Evolutionary conservation across 2,797 vertebrate genomes (phyloP).

Genomic region (Psittacula derbiana): DNA sequence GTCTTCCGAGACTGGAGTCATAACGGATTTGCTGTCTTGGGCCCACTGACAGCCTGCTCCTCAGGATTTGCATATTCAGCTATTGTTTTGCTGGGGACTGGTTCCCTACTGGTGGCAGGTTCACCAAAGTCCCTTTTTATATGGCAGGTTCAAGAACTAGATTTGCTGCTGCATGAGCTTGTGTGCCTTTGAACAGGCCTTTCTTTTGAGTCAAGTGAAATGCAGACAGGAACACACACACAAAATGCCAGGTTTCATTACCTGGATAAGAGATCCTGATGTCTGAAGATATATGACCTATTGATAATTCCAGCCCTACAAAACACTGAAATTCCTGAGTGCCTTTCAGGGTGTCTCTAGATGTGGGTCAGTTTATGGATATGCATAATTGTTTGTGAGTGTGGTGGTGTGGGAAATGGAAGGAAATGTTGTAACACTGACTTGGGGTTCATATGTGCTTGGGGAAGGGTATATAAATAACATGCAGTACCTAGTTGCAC

Average conservation of each 20-base stretch:
- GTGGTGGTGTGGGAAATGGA: not conserved
- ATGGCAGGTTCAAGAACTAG: not conserved
- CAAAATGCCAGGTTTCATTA: not conserved
- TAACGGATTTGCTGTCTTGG: not conserved
- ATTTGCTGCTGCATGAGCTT: not conserved
- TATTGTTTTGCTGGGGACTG: not conserved
- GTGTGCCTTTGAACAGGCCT: not conserved
- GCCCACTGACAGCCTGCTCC: not conserved
- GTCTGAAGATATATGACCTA: not conserved
- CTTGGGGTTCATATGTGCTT: not conserved
- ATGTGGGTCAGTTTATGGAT: not conserved
- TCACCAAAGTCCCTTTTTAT: not conserved
- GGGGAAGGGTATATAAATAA: not conserved
- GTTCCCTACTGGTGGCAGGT: not conserved
- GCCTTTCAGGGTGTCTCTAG: not conserved
- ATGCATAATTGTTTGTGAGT: not conserved
- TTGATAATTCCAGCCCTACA: not conserved
- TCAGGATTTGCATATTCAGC: not conserved
- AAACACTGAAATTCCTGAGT: not conserved
- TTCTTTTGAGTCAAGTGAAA: not conserved
- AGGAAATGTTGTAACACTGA: not conserved
- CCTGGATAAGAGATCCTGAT: not conserved
- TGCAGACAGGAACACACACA: fast-evolving
- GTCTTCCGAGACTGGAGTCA: not conserved
- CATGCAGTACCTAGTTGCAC: not conserved